Percentiles rank a stretch among this genome's conserved stretches.
phyloP scores from a whole-genome alignment of 2,113 vertebrate genomes.

The Astatoreochromis straeleni region DNA sequence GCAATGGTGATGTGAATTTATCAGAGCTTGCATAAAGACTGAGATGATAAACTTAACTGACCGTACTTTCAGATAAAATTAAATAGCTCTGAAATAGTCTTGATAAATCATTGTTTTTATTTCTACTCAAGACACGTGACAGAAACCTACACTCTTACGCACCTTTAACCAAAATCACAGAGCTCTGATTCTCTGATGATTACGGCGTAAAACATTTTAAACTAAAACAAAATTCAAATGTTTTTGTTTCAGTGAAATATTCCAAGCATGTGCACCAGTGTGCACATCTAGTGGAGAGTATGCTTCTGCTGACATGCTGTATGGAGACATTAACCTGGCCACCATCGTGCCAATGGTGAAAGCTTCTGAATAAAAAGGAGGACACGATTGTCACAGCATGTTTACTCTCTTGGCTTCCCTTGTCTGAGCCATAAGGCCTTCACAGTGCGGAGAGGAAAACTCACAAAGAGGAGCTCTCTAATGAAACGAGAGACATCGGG shows the following conservation, averaged over 20 bases:
- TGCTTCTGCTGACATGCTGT: conserved; percentile 63
- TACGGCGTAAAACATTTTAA: not conserved
- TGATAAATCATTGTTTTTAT: not conserved
- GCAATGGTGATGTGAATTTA: conserved; percentile 28
- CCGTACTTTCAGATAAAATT: not conserved
- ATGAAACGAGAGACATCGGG: not conserved
- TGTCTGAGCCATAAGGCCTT: conserved; percentile 44
- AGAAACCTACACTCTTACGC: not conserved
- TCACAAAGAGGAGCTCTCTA: conserved; percentile 17
- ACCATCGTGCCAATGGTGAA: conserved; percentile 51
- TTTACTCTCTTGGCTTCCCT: conserved; percentile 59
- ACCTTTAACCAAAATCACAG: not conserved
- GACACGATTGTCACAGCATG: conserved; percentile 67
- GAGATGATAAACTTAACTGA: conserved; percentile 3
- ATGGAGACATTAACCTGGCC: conserved; percentile 72
- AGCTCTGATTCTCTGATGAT: not conserved
- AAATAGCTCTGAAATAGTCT: not conserved
- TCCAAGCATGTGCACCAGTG: not conserved
- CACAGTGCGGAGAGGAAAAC: not conserved
- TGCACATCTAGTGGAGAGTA: conserved; percentile 44
- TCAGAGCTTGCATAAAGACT: not conserved
- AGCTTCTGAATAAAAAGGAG: conserved; percentile 65
- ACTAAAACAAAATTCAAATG: not conserved
- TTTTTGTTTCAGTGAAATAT: not conserved
- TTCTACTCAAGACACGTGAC: not conserved